These are phyloP conservation scores for Mimachlamys varia DNA, from an alignment of 2,888 invertebrate genomes.

Conservation along the genomic window DNA sequence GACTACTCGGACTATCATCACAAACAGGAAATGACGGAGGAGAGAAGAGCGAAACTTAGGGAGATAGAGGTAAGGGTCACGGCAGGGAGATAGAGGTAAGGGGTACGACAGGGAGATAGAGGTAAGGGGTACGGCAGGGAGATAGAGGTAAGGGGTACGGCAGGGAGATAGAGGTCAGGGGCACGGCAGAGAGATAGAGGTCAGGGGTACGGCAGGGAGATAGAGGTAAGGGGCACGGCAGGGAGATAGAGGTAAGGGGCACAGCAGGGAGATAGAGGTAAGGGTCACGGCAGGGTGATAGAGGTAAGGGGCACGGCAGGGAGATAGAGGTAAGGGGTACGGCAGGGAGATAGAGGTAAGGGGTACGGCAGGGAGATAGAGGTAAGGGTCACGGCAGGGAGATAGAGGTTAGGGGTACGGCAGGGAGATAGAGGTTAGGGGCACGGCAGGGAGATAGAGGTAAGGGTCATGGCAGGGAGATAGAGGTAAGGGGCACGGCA, in stretches of 20 bases:
- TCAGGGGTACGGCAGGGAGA: no score
- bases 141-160: not conserved
- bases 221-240: not conserved
- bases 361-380: not conserved
- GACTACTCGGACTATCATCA: constrained; percentile 44
- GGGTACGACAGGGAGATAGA: not conserved
- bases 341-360: not conserved
- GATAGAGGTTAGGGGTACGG: not conserved
- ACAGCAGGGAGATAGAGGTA: not conserved
- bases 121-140: no score
- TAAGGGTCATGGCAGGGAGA: no score
- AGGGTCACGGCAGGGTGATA: no score
- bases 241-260: not conserved
- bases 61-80: constrained; percentile 96
- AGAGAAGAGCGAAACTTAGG: constrained; percentile 83
- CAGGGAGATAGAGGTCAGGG: not conserved
- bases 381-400: no score
- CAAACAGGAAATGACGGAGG: constrained; percentile 79
- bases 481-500: not conserved
- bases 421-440: not conserved
- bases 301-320: not conserved
- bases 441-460: not conserved
- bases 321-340: not conserved
- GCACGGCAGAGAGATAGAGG: not conserved
- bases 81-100: no score